phyloP scores from a whole-genome alignment of 2,888 invertebrate species.

The Netelia virgata region DNA sequence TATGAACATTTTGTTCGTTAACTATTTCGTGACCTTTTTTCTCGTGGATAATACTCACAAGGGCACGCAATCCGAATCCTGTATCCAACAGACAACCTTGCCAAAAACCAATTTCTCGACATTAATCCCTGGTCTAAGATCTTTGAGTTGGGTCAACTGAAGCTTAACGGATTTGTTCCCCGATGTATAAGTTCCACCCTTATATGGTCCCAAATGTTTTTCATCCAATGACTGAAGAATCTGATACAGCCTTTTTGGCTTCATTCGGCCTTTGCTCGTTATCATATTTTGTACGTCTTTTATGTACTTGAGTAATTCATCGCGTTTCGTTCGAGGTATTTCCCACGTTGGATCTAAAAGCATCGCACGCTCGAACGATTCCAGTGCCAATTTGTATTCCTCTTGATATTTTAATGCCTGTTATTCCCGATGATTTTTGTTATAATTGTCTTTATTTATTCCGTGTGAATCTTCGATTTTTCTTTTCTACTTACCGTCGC shows the following conservation, averaged over 20 bases:
- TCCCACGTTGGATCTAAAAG: slow-evolving; percentile 92
- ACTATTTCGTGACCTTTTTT: too few relatives aligned
- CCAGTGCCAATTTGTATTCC: slow-evolving; percentile 89
- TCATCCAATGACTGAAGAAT: slow-evolving; percentile 89
- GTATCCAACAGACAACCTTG: slow-evolving; percentile 93
- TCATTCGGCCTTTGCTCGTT: slow-evolving; percentile 90
- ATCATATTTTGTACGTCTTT: slow-evolving; percentile 88
- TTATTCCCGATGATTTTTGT: slow-evolving; percentile 15
- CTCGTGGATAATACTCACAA: slow-evolving; percentile 87
- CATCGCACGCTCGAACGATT: slow-evolving; percentile 89
- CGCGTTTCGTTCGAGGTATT: slow-evolving; percentile 88
- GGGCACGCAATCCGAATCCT: slow-evolving; percentile 91
- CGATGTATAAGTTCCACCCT: slow-evolving; percentile 86
- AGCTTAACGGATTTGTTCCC: slow-evolving; percentile 86
- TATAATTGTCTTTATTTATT: neutral
- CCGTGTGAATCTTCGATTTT: neutral
- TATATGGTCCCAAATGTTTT: slow-evolving; percentile 90
- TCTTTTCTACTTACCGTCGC: slow-evolving; percentile 89
- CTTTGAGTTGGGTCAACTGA: slow-evolving; percentile 85
- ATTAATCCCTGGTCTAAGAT: slow-evolving; percentile 89
- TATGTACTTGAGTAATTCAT: slow-evolving; percentile 89
- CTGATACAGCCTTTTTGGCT: slow-evolving; percentile 89
- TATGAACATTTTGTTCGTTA: too few relatives aligned
- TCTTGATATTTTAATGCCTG: slow-evolving; percentile 93
- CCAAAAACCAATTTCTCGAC: slow-evolving; percentile 90